Base-by-base conservation (phyloP, 2,113 vertebrate genomes). In the Falco punctatus region DNA sequence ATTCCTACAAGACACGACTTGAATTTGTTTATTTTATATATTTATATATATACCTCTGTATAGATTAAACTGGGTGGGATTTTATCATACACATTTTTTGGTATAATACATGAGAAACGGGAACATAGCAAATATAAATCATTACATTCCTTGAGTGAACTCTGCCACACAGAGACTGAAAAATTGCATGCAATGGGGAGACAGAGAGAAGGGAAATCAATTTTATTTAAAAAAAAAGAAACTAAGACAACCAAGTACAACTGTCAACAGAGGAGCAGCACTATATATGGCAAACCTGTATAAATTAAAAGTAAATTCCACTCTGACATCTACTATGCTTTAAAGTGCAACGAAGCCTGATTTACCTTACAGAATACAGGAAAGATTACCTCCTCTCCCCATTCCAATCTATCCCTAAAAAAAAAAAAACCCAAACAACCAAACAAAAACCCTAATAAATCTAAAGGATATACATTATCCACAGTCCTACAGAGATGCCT, bases 301-400 rank as follows among this genome's bases (percentile, higher is more conserved):
- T 94, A 96, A 97, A 97, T 96, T 96, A 97, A 90, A 73, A 78
- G 80, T 86, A 91, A 95, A 78, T 90, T 97, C 80, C 97, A 96
- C 93, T 94, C 96, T 86, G 87, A 95, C 59, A 93, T 70, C 88
- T 97, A 97, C 97, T 97, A 96, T 93, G 97, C 97, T 95, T 96
- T 97, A 97, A 97, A 98, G 98, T 99, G 98, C 98, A 98, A 98
- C 96, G 81, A 98, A 98, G 98, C 98, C 94, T 78, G 65, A 94
- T 91, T 87, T 96, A 97, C 97, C 91, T 96, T 96, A 98, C 95
- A 88, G 96, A 91, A 80, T 72, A 95, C 93, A 97, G 92, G 80
- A 95, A 95, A 86, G 42, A 94, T 89, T 30, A 49, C 58, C 67
- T 75, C 73, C 83, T 77, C 81, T 84, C 89, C 89, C 82, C 85